Evolutionary conservation across 2,113 vertebrate species (phyloP).

Genomic region (Bufo bufo): DNA sequence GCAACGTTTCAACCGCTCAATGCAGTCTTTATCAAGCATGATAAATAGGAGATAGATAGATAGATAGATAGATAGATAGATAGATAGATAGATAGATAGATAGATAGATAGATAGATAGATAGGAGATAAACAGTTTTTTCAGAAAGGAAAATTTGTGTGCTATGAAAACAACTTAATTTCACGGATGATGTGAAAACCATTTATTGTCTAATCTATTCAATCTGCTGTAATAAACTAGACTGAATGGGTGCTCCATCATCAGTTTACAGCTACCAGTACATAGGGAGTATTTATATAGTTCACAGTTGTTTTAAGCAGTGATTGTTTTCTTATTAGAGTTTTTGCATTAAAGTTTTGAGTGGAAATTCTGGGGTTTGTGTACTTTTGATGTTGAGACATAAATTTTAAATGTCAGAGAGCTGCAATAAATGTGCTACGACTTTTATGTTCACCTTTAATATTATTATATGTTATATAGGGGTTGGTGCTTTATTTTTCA

Average conservation of each 20-base stretch:
- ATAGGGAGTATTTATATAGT: background rate
- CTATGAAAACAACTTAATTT: constrained; percentile 16
- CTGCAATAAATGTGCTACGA: background rate
- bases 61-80: background rate
- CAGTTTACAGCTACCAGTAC: background rate
- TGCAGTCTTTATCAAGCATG: no score
- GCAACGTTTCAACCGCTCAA: no score
- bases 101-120: constrained; percentile 1
- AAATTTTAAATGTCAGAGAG: background rate
- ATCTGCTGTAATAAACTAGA: constrained; percentile 14
- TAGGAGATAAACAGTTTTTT: background rate
- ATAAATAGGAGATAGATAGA: background rate
- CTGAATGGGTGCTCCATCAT: background rate
- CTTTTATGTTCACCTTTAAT: background rate
- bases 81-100: background rate
- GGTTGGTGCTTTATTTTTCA: background rate
- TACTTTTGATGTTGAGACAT: background rate
- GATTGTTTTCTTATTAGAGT: background rate
- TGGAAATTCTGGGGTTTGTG: no score
- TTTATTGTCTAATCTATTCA: constrained; percentile 8
- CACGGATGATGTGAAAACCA: constrained; percentile 12
- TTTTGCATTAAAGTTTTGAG: background rate
- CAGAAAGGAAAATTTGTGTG: background rate
- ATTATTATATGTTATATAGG: background rate
- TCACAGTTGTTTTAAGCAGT: background rate